Conservation (phyloP, 2,113 vertebrate species). For the Seriola dumerili region DNA sequence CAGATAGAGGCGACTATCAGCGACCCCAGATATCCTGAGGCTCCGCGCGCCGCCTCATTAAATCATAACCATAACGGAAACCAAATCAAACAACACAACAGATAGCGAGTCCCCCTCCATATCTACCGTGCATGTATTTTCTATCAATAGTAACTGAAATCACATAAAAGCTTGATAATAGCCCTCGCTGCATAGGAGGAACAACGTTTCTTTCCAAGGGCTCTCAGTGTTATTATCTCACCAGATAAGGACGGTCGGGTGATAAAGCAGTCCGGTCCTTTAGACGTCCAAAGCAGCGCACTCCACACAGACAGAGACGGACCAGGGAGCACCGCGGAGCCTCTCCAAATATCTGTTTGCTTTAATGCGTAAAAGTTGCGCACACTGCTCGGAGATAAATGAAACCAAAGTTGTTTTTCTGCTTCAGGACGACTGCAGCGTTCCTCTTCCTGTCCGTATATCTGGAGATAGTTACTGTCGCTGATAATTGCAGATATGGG, state of each 20-base stretch:
- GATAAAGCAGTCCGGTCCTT: constrained; percentile 77
- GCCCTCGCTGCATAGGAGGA: constrained; percentile 49
- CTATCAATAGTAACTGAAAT: constrained; percentile 77
- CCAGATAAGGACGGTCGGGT: constrained; percentile 83
- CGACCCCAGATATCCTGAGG: constrained; percentile 45
- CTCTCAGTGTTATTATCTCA: constrained; percentile 84
- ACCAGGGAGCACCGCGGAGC: background rate
- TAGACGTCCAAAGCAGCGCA: constrained; percentile 26
- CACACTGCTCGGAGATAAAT: background rate
- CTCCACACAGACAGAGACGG: background rate
- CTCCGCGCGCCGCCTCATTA: constrained; percentile 41
- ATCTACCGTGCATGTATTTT: constrained; percentile 64
- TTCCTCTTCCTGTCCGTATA: constrained; percentile 44
- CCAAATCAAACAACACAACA: constrained; percentile 62
- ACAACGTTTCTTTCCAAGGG: constrained; percentile 66
- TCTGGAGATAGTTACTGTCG: constrained; percentile 72
- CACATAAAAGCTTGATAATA: constrained; percentile 76
- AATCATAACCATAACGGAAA: constrained; percentile 65
- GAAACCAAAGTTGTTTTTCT: background rate
- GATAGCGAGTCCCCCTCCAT: constrained; percentile 53
- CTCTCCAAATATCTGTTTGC: background rate
- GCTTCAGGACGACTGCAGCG: background rate
- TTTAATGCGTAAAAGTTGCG: constrained; percentile 52
- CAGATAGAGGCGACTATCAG: constrained; percentile 60
- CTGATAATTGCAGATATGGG: constrained; percentile 84